Evolutionary conservation across 2,113 vertebrate genomes (phyloP).

Genomic region (Equus przewalskii): DNA sequence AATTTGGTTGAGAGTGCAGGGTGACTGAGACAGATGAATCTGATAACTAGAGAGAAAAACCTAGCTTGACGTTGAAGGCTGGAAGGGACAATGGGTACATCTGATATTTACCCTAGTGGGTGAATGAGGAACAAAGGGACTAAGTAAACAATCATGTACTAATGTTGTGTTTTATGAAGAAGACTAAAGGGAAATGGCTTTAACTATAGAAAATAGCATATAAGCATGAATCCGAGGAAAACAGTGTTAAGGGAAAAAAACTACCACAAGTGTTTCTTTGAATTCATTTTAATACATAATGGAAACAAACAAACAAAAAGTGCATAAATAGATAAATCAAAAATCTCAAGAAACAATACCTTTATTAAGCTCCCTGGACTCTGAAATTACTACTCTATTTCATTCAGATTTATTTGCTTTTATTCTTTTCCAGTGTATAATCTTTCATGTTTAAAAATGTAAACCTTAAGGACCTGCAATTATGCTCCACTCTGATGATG

Average conservation of each 20-base stretch:
- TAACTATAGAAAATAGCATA: neutral
- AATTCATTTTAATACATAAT: neutral
- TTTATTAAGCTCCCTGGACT: neutral
- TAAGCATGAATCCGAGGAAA: neutral
- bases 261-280: neutral
- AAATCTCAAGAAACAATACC: neutral
- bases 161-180: neutral
- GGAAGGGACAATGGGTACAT: neutral
- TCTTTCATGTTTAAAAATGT: neutral
- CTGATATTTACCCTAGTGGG: neutral
- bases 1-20: neutral
- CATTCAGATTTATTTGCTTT: neutral
- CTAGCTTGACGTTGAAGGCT: neutral
- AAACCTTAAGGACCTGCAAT: neutral
- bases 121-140: neutral
- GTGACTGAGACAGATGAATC: neutral
- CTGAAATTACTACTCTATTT: neutral
- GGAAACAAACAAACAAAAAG: neutral
- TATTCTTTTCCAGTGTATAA: neutral
- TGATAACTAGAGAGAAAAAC: neutral
- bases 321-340: neutral
- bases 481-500: neutral
- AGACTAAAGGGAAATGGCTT: neutral
- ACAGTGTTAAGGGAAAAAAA: neutral
- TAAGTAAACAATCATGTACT: neutral